These are phyloP conservation scores for Salmo trutta DNA, from an alignment of 2,797 vertebrate species.

Conservation along the genomic window DNA sequence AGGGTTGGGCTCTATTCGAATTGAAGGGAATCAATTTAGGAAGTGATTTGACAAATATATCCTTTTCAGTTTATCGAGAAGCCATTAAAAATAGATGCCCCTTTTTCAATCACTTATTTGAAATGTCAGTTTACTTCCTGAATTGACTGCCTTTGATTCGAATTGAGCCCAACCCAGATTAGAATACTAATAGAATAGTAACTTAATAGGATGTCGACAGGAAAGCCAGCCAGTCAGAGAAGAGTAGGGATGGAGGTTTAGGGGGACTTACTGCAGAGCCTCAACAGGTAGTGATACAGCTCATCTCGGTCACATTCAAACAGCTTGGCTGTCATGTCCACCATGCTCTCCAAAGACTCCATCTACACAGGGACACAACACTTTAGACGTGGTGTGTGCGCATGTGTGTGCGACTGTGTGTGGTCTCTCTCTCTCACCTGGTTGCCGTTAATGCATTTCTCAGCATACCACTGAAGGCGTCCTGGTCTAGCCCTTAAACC, in stretches of 20 bases:
- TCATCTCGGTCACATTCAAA: constrained; percentile 94
- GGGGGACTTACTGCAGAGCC: constrained; percentile 83
- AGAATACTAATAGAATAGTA: too few relatives aligned
- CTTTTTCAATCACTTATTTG: too few relatives aligned
- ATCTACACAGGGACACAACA: background rate
- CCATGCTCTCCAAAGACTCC: constrained; percentile 81
- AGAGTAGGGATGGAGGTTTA: background rate
- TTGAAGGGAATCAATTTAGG: too few relatives aligned
- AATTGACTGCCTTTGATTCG: too few relatives aligned
- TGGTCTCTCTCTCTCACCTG: constrained; percentile 70
- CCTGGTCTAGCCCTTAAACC: constrained; percentile 84
- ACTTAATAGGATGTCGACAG: background rate
- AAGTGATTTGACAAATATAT: too few relatives aligned
- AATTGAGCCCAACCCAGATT: too few relatives aligned
- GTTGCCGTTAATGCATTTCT: constrained; percentile 79
- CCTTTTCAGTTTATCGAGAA: too few relatives aligned
- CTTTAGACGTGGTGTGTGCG: background rate
- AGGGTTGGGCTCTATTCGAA: too few relatives aligned
- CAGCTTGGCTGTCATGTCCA: constrained; percentile 86
- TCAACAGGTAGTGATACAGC: constrained; percentile 86
- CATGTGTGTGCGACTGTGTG: background rate
- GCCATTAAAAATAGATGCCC: too few relatives aligned
- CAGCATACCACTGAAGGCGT: constrained; percentile 87
- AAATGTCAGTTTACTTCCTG: too few relatives aligned
- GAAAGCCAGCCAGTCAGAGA: constrained; percentile 4